Evolutionary conservation across 2,113 vertebrate species (phyloP), one percentile per base, ranked within the genome.

Genomic region (Xyrauchen texanus): DNA sequence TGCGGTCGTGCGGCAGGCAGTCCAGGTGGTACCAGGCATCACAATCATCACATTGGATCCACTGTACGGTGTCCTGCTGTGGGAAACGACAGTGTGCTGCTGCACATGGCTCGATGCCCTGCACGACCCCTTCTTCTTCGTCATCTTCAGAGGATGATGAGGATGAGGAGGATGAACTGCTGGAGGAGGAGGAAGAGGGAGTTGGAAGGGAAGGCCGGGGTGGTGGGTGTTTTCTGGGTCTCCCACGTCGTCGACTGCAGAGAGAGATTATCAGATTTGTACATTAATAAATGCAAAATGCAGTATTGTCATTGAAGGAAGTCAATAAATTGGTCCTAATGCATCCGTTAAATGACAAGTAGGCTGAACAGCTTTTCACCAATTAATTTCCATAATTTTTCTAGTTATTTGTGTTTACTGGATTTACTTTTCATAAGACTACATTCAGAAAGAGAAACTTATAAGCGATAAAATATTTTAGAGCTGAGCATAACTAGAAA

Each of bases 31-130:
- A 95, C 95, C 95, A 95, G 82, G 91, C 87, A 10, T 95, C 94
- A 47, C 94, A 96, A 80, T 92, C 91, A 57, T 96, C 95, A n/a
- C 94, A 95, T 89, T 96, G 94, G 87, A 96, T 94, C 94, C 94
- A 96, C 90, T 93, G 92, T 83, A 95, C 93, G 0, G 92, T 95
- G 86, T 95, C 95, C 83, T 95, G 93, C 86, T 95, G 93, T 0
- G 94, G 95, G 34, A 94, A 87, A 57, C 79, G 85, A 76, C 95
- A 95, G 0, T 71, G 87, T 4, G 78, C 87, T 1, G 92, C 91
- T 0, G 94, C 94, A 4, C 93, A 96, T 0, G 91, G 92, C 78
- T 96, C 94, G 21, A 85, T 82, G 2, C 77, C 78, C 47, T 88
- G 86, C 0, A 2, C 73, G 0, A 47, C 4, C 5, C 45, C 63